These are phyloP conservation scores for Cyclophora albipunctata DNA, from an alignment of 2,888 invertebrate genomes.

Conservation along the genomic window DNA sequence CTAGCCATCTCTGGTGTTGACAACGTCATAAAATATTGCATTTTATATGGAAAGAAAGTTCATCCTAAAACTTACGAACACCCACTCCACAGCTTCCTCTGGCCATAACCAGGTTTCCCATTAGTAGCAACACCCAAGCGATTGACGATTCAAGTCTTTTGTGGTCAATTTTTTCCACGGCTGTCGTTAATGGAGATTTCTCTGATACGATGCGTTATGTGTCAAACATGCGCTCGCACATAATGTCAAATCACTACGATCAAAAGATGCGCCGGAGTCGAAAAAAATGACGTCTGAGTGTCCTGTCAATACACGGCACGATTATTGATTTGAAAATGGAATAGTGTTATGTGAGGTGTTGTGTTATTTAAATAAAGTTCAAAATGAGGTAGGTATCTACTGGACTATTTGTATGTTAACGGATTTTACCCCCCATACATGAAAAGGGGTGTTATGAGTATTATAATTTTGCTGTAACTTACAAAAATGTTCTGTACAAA, in stretches of 20 bases:
- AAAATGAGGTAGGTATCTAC: too few relatives aligned
- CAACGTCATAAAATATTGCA: too few relatives aligned
- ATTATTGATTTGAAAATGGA: conserved; percentile 23
- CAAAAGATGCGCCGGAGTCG: conserved; percentile 49
- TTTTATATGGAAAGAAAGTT: too few relatives aligned
- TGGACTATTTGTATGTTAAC: too few relatives aligned
- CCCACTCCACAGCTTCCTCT: conserved; percentile 27
- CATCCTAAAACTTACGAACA: too few relatives aligned
- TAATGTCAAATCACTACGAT: conserved; percentile 67
- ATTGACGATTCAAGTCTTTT: conserved; percentile 65
- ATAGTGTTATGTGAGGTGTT: too few relatives aligned
- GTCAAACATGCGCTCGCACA: conserved; percentile 50
- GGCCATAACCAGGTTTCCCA: conserved; percentile 39
- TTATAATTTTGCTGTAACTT: too few relatives aligned
- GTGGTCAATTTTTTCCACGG: conserved; percentile 60
- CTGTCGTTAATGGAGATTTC: conserved; percentile 69
- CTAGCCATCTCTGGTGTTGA: too few relatives aligned
- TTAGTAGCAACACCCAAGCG: conserved; percentile 68
- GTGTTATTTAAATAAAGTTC: too few relatives aligned
- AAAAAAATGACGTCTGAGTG: conserved; percentile 31
- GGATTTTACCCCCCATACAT: too few relatives aligned
- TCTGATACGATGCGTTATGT: conserved; percentile 50
- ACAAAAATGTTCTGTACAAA: too few relatives aligned
- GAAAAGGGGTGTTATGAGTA: too few relatives aligned
- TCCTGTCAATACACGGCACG: conserved; percentile 52